Base-by-base conservation (phyloP, 2,113 vertebrate genomes). In the Pelobates fuscus region DNA sequence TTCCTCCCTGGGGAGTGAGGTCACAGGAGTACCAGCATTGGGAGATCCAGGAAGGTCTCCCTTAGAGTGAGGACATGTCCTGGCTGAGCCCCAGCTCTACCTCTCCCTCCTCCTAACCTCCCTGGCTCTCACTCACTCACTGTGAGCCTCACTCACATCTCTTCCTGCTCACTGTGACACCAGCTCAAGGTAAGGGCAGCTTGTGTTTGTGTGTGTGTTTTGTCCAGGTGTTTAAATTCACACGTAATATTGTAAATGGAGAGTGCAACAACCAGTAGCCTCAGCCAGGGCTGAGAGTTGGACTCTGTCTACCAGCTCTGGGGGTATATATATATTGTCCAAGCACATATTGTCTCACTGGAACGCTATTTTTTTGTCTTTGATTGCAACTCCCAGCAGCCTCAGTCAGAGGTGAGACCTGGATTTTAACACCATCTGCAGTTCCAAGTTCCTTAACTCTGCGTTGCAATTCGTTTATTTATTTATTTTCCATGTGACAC, bases 61-160 rank as follows among this genome's bases (percentile, higher is more conserved):
- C 37, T 41, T 41, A 12, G 32, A 26, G 37, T 29, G 54, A 68
- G 46, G 73, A 67, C 73, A 77, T 77, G 73, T 25, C 65, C 64
- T 17, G 73, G 41, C 64, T 58, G 41, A 67, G 3, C 41, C 46
- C 63, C 64, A 49, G 57, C 54, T 57, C 8, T 46, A 57, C 23
- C 61, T 44, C 52, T 27, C 21, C 25, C 26, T 52, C 37, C 20
- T 25, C 8, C 52, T 49, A 44, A 60, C 64, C 49, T 68, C 59
- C 70, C 63, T 61, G 44, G 44, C 52, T 4, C n/a, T 20, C 52
- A 21, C 52, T 17, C 2, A 8, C 1, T 1, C 2, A 5, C 46
- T 52, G 11, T n/a, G 11, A 5, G 5, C 63, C 18, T 8, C 30
- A 23, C 8, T 44, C 37, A 24, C 20, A 18, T 11, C 15, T 54